These are phyloP conservation scores for Girardinus metallicus DNA, from an alignment of 2,797 vertebrate species.

Conservation along the genomic window DNA sequence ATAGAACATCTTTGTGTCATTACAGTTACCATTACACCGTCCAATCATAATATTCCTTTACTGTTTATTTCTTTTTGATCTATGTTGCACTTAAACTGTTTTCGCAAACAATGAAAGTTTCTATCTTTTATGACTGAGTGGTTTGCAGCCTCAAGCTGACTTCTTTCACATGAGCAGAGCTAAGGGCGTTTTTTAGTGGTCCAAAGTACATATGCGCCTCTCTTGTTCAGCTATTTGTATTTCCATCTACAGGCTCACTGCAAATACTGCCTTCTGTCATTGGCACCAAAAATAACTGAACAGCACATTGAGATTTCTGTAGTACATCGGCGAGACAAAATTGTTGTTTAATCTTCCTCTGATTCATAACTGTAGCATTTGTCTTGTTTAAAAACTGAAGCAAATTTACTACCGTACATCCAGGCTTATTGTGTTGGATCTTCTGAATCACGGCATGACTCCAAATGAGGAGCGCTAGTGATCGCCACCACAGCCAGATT, in stretches of 20 bases:
- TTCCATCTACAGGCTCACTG: conserved; percentile 7
- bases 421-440: conserved; percentile 32
- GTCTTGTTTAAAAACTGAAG: conserved; percentile 5
- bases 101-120: not conserved
- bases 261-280: conserved; percentile 12
- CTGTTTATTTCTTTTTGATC: not conserved
- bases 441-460: conserved; percentile 20
- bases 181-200: conserved; percentile 25
- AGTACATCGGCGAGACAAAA: not conserved
- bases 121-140: not conserved
- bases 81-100: not conserved
- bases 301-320: not conserved
- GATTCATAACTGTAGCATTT: conserved; percentile 2
- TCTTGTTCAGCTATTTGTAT: conserved; percentile 32
- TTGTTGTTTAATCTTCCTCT: conserved; percentile 4
- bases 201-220: conserved; percentile 23
- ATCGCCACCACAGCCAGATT: conserved; percentile 35
- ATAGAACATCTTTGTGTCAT: not conserved
- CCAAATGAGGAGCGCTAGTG: conserved; percentile 10
- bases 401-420: conserved; percentile 1
- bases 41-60: not conserved
- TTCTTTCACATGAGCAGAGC: not conserved
- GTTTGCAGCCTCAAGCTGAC: not conserved
- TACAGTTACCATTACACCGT: not conserved
- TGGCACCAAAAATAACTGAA: conserved; percentile 5